A percentile compares a stretch with the other conserved stretches of the same genome.
Conservation (phyloP, 1,140 invertebrate genomes). For the Cotesia glomerata region DNA sequence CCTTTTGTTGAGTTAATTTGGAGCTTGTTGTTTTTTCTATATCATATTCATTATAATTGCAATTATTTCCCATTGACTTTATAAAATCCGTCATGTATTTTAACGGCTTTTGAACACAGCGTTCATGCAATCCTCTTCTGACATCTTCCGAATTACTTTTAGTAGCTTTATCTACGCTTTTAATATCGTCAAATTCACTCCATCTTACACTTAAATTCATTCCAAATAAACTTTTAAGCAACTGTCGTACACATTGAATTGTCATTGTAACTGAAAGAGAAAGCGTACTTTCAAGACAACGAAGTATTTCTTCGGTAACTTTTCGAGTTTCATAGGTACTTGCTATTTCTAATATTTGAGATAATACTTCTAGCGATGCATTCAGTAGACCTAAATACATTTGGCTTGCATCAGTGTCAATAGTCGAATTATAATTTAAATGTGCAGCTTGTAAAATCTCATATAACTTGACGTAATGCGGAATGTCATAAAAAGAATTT, state of each 20-base stretch:
- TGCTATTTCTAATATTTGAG: slow-evolving; percentile 79
- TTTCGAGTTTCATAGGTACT: slow-evolving; percentile 75
- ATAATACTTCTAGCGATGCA: slow-evolving; percentile 71
- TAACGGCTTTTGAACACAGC: slow-evolving; percentile 52
- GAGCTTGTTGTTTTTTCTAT: slow-evolving; percentile 30
- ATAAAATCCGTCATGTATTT: slow-evolving; percentile 54
- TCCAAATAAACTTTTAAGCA: slow-evolving; percentile 84
- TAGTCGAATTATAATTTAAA: slow-evolving; percentile 80
- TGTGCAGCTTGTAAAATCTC: slow-evolving; percentile 77
- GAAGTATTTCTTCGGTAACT: slow-evolving; percentile 82
- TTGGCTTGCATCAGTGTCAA: slow-evolving; percentile 75
- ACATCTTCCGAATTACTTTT: slow-evolving; percentile 30
- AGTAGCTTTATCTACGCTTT: slow-evolving; percentile 36
- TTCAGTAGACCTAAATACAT: slow-evolving; percentile 77
- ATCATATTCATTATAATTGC: slow-evolving; percentile 50
- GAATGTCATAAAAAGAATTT: slow-evolving; percentile 71
- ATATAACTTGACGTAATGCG: slow-evolving; percentile 81
- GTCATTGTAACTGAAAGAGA: slow-evolving; percentile 73
- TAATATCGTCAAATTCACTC: slow-evolving; percentile 55
- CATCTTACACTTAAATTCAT: slow-evolving; percentile 78
- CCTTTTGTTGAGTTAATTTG: slow-evolving; percentile 42
- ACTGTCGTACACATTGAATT: slow-evolving; percentile 80
- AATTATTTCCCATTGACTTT: slow-evolving; percentile 54
- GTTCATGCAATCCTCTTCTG: slow-evolving; percentile 50
- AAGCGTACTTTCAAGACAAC: slow-evolving; percentile 77